Percentiles rank a stretch among this genome's conserved stretches.
Conservation (phyloP, 2,797 vertebrate genomes). For the Columba guinea region DNA sequence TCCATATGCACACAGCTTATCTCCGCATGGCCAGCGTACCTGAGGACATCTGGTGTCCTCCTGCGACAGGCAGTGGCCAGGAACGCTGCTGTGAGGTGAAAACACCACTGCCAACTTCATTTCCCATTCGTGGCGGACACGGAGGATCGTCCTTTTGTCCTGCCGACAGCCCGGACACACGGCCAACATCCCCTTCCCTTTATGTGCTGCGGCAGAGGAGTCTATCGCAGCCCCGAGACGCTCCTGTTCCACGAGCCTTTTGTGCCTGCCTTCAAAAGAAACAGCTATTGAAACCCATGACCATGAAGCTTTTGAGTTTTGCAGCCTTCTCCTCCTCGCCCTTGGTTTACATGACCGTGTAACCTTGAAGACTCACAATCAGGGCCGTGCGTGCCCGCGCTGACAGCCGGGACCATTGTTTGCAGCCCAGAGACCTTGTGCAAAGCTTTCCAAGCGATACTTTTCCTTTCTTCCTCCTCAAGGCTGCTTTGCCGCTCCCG, state of each 20-base stretch:
- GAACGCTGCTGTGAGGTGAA: not conserved
- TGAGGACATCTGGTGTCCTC: not conserved
- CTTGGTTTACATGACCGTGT: constrained; percentile 6
- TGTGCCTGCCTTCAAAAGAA: constrained; percentile 56
- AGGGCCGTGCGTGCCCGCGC: not conserved
- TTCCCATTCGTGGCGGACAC: not conserved
- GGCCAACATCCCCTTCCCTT: constrained; percentile 32
- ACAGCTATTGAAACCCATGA: constrained; percentile 55
- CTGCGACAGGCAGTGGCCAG: not conserved
- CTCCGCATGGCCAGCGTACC: rapidly evolving
- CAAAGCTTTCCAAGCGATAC: not conserved
- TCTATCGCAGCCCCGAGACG: not conserved
- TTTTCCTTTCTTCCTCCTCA: constrained; percentile 8
- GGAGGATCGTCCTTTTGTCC: not conserved
- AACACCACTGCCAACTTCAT: not conserved
- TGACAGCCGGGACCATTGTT: constrained; percentile 20
- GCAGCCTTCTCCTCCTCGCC: not conserved
- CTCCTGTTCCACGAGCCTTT: constrained; percentile 42
- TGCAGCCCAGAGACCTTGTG: not conserved
- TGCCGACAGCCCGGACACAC: not conserved
- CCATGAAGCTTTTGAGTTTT: constrained; percentile 52
- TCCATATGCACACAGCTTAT: not conserved
- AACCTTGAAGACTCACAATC: constrained; percentile 23
- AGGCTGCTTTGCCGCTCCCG: not conserved
- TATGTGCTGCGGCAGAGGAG: not conserved